Evolutionary conservation across 2,797 vertebrate genomes (phyloP).

Genomic region (Selene dorsalis): DNA sequence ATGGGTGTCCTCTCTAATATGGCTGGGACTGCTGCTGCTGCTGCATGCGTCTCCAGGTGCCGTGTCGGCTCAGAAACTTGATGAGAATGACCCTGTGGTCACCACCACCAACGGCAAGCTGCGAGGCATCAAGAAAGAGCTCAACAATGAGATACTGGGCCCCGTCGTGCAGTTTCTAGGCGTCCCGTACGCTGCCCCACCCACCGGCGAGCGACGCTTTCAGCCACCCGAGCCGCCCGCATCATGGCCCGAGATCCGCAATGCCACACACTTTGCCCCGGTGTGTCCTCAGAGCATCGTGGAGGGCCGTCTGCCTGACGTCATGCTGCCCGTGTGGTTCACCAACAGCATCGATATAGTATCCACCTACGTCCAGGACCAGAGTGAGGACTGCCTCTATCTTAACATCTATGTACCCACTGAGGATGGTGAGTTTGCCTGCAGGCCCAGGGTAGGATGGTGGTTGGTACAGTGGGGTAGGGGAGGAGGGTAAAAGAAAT

Average conservation of each 20-base stretch:
- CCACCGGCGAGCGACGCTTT: constrained; percentile 93
- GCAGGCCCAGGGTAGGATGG: constrained; percentile 74
- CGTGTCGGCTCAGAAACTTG: constrained; percentile 90
- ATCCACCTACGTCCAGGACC: constrained; percentile 97
- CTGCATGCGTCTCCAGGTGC: constrained; percentile 82
- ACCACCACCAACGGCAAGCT: constrained; percentile 92
- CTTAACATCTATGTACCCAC: constrained; percentile 99
- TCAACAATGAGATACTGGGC: constrained; percentile 98
- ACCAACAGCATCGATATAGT: constrained; percentile 98
- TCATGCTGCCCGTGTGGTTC: constrained; percentile 99
- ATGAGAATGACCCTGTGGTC: constrained; percentile 94
- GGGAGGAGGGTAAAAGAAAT: constrained; percentile 8
- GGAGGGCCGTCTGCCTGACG: constrained; percentile 95
- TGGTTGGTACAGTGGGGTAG: constrained; percentile 15
- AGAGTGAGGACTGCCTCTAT: constrained; percentile 99
- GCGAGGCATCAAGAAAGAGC: constrained; percentile 96
- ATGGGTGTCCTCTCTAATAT: constrained; percentile 83
- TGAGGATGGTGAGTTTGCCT: constrained; percentile 98
- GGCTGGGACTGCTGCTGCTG: constrained; percentile 78
- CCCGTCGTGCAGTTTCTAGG: constrained; percentile 97
- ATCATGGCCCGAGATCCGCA: constrained; percentile 93
- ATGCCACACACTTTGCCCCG: constrained; percentile 94
- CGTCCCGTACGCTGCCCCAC: constrained; percentile 94
- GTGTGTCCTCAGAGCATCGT: constrained; percentile 98
- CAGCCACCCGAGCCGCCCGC: constrained; percentile 93